These are phyloP conservation scores for Podarcis muralis DNA, from an alignment of 2,113 vertebrate species.

Conservation along the genomic window DNA sequence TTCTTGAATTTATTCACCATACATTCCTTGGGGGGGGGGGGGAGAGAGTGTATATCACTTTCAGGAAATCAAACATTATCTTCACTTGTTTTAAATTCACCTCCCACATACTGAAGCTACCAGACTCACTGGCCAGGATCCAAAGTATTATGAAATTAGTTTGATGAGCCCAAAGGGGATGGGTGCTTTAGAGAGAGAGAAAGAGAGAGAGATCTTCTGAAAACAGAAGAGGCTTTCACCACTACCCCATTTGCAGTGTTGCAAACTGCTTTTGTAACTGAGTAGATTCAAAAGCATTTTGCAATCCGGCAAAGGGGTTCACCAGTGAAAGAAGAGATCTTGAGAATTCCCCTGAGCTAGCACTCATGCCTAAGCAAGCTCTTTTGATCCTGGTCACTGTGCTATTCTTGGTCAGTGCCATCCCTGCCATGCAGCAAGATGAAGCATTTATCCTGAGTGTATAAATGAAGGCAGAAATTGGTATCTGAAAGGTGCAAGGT, in stretches of 20 bases:
- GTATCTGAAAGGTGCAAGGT: not conserved
- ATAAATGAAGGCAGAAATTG: not conserved
- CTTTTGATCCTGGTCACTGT: not conserved
- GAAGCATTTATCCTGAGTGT: no score
- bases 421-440: not conserved
- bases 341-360: not conserved
- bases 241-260: not conserved
- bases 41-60: not conserved
- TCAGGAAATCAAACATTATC: not conserved
- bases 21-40: constrained; percentile 77
- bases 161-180: not conserved
- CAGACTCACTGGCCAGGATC: not conserved
- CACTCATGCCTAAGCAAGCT: not conserved
- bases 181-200: no score
- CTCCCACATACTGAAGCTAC: not conserved
- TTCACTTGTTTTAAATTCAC: not conserved
- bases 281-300: not conserved
- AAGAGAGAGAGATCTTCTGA: no score
- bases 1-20: constrained; percentile 91
- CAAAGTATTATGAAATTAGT: not conserved
- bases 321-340: not conserved
- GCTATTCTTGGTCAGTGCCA: not conserved
- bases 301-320: not conserved
- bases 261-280: not conserved
- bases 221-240: not conserved